Percentiles rank a stretch among this genome's conserved stretches.
phyloP scores from a whole-genome alignment of 53 echinoderm and acorn worm genomes.

The Astropecten irregularis region DNA sequence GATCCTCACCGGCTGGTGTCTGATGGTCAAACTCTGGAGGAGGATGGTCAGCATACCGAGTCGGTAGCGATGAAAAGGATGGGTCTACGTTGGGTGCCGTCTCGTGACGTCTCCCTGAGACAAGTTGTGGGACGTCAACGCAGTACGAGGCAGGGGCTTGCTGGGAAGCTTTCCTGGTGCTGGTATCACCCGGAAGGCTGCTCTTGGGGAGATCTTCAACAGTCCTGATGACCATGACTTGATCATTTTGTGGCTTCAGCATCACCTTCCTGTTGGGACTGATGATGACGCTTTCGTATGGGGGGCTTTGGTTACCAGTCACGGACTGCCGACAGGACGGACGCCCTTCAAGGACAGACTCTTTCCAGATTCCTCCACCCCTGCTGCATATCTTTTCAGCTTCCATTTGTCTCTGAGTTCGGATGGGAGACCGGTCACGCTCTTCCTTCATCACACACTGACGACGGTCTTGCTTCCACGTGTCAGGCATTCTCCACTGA shows the following conservation, averaged over 20 bases:
- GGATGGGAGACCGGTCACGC: background rate
- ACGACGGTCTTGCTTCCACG: background rate
- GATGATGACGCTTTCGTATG: background rate
- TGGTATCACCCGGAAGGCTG: background rate
- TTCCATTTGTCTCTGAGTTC: background rate
- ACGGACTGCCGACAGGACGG: background rate
- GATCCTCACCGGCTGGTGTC: too few species aligned
- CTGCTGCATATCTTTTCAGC: background rate
- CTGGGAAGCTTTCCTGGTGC: too few species aligned
- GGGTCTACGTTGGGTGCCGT: too few species aligned
- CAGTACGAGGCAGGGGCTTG: too few species aligned
- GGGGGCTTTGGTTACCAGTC: background rate
- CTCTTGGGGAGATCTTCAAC: background rate
- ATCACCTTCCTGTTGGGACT: background rate
- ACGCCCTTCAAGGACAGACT: background rate
- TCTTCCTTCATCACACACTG: background rate
- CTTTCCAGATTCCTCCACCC: background rate
- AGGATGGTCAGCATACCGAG: too few species aligned
- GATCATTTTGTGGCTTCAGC: background rate
- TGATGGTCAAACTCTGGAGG: too few species aligned
- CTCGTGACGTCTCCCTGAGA: too few species aligned
- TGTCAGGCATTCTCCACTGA: background rate
- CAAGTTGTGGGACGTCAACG: too few species aligned
- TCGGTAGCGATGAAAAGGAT: too few species aligned
- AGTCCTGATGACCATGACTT: conserved; percentile 3